Base-by-base conservation (phyloP, 2,888 invertebrate species). In the Drosophila paramelanica region DNA sequence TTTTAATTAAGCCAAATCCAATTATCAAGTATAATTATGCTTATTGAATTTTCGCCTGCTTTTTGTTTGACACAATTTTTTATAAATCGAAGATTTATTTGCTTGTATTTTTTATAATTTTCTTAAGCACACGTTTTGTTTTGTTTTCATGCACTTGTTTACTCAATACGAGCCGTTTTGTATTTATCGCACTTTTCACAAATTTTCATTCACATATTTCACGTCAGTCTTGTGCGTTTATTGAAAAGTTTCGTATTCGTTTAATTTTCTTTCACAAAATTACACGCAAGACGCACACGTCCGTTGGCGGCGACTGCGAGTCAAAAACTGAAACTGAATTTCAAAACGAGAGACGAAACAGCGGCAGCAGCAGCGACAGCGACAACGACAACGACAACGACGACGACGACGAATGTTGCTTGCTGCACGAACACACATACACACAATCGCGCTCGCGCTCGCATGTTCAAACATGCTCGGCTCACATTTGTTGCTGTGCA, bases 271-370 rank as follows among this genome's bases (percentile, higher is more conserved):
- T 13, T 36, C 13, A 31, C 47, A 20, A 43, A 67, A 64, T 53
- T 52, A 60, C 61, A 69, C 85, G 82, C 84, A 69, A 82, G 67
- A 64, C 73, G 70, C 74, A 79, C 83, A 89, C 85, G 68, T 85
- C 85, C 68, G 68, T 65, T 70, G 46, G 74, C 77, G 76, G 73
- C 73, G 85, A 79, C 88, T 67, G 67, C 85, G 79, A 87, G 79
- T 85, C 79, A 73, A 72, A 85, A 89, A 89, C 83, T 84, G 85
- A 88, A 88, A 59, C 55, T 70, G 58, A 70, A 58, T 55, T 66
- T 45, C 79, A 64, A 57, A 64, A 33, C 64, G 74, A 77, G 81
- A 69, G 68, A n/a, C 57, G 17, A 31, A 58, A 10, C 56, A 66
- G 23, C 50, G 49, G 55, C 61, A 47, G 20, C 50, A 42, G 17